A percentile compares a stretch with the other conserved stretches of the same genome.
Conservation (phyloP, 2,888 invertebrate species). For the Prosapia bicincta region DNA sequence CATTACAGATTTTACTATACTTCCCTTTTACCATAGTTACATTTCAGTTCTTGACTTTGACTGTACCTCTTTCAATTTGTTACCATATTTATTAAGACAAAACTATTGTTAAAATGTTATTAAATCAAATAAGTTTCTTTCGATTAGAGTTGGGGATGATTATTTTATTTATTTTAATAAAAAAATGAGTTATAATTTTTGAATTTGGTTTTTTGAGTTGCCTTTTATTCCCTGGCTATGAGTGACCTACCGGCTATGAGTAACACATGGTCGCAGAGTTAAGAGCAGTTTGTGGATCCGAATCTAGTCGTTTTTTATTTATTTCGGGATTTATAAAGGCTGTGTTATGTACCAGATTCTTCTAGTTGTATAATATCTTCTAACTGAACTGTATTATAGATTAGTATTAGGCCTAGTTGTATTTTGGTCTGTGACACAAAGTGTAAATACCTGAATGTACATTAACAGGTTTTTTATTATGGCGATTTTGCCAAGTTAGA, state of each 20-base stretch:
- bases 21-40: not conserved
- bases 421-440: not conserved
- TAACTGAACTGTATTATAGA: not conserved
- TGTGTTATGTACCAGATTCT: constrained; percentile 35
- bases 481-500: not conserved
- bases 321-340: constrained; percentile 34
- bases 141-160: not conserved
- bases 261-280: not conserved
- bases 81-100: constrained; percentile 2
- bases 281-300: constrained; percentile 21
- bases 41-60: not conserved
- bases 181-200: constrained; percentile 5
- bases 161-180: constrained; percentile 9
- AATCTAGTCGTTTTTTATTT: constrained; percentile 35
- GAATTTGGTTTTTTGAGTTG: not conserved
- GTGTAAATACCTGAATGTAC: not conserved
- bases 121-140: not conserved
- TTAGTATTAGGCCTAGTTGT: not conserved
- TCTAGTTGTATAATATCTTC: constrained; percentile 24
- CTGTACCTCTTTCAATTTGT: not conserved
- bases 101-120: not conserved
- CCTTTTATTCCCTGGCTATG: not conserved
- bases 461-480: not conserved
- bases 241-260: not conserved
- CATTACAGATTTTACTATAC: not conserved